Evolutionary conservation across 2,888 invertebrate species (phyloP), one percentile per base, ranked within the genome.

Genomic region (Mimas tiliae): DNA sequence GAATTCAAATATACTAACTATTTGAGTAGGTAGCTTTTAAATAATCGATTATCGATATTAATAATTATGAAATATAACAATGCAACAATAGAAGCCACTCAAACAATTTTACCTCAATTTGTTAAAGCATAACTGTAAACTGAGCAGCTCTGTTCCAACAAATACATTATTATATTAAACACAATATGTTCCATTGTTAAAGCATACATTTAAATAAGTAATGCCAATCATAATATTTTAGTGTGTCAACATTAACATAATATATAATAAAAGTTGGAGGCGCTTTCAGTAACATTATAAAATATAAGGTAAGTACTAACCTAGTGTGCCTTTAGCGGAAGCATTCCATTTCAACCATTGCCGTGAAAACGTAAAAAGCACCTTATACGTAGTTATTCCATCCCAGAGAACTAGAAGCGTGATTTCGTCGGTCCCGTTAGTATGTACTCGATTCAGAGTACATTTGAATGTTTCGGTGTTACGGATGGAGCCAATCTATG

Each of bases 61-160:
- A 58, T 58, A 16, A 42, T 58, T 11, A 42, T 58, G 4, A 7
- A 4, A 3, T 34, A 11, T 50, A 9, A 42, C 42, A 58, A 21
- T 58, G 42, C 38, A 38, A 42, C 55, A 58, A 42, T 42, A 58
- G 38, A 38, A 16, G 12, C 58, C 58, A 19, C 12, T 58, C 55
- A 53, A 53, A 34, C n/a, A 27, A 16, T 55, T 58, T 19, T 19
- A 12, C 11, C 42, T 21, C 12, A 42, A 42, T 58, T 58, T 42
- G 19, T 58, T 12, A 58, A 42, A 42, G 12, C 42, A 38, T 42
- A 42, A 42, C 58, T n/a, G n/a, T n/a, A n/a, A n/a, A n/a, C n/a
- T 12, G 33, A 53, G n/a, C 6, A n/a, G 27, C 14, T 52, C 34
- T 53, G 58, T 42, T n/a, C 16, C 11, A 58, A 58, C 16, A 19